phyloP scores from a whole-genome alignment of 2,113 vertebrate species.

The Synodontis membranacea region DNA sequence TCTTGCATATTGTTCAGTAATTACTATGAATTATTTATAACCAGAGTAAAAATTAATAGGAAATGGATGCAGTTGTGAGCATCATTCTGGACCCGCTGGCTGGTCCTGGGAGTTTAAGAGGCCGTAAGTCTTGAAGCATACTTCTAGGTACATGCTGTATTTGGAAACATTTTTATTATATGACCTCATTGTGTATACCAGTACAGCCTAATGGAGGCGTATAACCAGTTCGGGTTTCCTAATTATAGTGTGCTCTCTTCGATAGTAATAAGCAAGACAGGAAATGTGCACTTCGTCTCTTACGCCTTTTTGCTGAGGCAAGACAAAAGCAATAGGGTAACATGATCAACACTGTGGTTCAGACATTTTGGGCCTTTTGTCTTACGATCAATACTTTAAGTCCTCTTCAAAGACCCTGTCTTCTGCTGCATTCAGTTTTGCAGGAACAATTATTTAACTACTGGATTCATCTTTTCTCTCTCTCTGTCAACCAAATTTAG shows the following conservation, averaged over 20 bases:
- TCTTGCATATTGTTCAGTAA: background rate
- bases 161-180: background rate
- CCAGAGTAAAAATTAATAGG: background rate
- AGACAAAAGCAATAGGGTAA: constrained; percentile 6
- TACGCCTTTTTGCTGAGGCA: constrained; percentile 3
- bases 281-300: background rate
- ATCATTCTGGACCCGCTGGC: background rate
- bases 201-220: background rate
- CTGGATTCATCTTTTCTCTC: background rate
- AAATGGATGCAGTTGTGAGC: background rate
- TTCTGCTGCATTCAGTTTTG: background rate
- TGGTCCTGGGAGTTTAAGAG: background rate
- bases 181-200: background rate
- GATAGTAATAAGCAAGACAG: background rate
- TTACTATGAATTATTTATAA: background rate
- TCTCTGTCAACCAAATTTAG: background rate
- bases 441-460: background rate
- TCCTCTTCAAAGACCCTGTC: background rate
- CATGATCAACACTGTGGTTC: background rate
- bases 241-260: background rate
- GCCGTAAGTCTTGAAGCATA: background rate
- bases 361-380: background rate
- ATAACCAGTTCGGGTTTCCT: constrained; percentile 4
- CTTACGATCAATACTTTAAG: constrained; percentile 8
- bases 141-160: background rate